These are phyloP conservation scores for Coracias cyanogaster DNA, from an alignment of 2,797 vertebrate species.

Conservation along the genomic window DNA sequence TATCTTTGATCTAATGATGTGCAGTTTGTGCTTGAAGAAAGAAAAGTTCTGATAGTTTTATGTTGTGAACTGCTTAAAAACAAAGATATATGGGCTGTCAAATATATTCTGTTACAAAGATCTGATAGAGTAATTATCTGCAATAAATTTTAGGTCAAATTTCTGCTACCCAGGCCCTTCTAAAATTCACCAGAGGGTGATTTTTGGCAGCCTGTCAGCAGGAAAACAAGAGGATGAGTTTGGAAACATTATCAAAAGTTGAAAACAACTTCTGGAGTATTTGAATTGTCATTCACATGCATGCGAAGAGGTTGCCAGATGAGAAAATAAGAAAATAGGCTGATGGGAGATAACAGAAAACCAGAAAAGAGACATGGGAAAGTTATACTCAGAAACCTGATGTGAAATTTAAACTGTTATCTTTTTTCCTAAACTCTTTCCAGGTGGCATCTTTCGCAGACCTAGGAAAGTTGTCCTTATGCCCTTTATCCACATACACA, in stretches of 20 bases:
- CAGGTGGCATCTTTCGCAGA: background rate
- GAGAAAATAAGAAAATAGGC: slow-evolving; percentile 36
- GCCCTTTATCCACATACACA: background rate
- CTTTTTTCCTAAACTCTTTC: background rate
- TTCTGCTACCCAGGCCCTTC: slow-evolving; percentile 68
- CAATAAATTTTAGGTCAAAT: slow-evolving; percentile 61
- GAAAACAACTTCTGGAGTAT: slow-evolving; percentile 70
- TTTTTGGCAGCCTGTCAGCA: slow-evolving; percentile 75
- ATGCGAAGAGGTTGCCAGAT: slow-evolving; percentile 38
- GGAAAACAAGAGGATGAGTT: slow-evolving; percentile 68
- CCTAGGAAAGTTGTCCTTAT: background rate
- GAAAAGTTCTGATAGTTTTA: slow-evolving; percentile 16
- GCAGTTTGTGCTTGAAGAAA: slow-evolving; percentile 31
- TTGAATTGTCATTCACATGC: slow-evolving; percentile 59
- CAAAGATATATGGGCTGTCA: slow-evolving; percentile 66
- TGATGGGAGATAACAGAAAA: slow-evolving; percentile 1
- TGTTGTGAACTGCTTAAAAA: slow-evolving; percentile 64
- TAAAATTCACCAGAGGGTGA: slow-evolving; percentile 72
- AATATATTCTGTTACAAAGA: slow-evolving; percentile 74
- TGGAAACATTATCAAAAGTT: slow-evolving; percentile 76
- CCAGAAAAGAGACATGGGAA: background rate
- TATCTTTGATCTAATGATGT: background rate
- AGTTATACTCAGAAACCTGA: slow-evolving; percentile 11
- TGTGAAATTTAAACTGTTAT: background rate
- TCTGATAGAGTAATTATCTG: slow-evolving; percentile 74